Evolutionary conservation across 2,113 vertebrate species (phyloP).

Genomic region (Saiga tatarica): DNA sequence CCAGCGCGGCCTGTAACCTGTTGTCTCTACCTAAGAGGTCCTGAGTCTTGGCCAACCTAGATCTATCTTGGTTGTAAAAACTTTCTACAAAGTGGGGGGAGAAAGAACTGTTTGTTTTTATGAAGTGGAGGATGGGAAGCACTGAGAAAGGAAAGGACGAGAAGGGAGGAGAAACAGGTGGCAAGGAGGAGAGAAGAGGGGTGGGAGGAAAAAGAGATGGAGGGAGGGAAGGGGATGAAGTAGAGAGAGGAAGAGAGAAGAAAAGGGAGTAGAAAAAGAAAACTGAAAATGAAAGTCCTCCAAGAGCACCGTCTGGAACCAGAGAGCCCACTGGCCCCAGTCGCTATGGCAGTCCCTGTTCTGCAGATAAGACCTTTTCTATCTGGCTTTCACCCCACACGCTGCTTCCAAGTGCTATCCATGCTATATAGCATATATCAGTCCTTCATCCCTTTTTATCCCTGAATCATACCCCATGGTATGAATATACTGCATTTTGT

Average conservation of each 20-base stretch:
- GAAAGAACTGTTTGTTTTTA: not conserved
- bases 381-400: not conserved
- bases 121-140: not conserved
- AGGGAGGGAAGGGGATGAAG: rapidly evolving
- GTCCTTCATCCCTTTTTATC: not conserved
- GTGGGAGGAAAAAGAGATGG: not conserved
- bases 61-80: not conserved
- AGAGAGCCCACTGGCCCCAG: not conserved
- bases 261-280: not conserved
- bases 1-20: not conserved
- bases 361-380: not conserved
- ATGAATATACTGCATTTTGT: not conserved
- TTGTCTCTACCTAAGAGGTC: not conserved
- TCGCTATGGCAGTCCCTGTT: not conserved
- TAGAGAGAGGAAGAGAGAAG: not conserved
- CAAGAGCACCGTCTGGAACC: not conserved
- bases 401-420: not conserved
- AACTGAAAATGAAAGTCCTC: not conserved
- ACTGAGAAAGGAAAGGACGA: too few species aligned
- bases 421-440: not conserved
- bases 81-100: not conserved
- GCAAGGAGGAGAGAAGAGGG: too few species aligned
- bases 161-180: not conserved
- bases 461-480: not conserved
- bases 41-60: not conserved